These are phyloP conservation scores for Meiosimyza platycephala DNA, from an alignment of 2,888 invertebrate genomes.

Conservation along the genomic window DNA sequence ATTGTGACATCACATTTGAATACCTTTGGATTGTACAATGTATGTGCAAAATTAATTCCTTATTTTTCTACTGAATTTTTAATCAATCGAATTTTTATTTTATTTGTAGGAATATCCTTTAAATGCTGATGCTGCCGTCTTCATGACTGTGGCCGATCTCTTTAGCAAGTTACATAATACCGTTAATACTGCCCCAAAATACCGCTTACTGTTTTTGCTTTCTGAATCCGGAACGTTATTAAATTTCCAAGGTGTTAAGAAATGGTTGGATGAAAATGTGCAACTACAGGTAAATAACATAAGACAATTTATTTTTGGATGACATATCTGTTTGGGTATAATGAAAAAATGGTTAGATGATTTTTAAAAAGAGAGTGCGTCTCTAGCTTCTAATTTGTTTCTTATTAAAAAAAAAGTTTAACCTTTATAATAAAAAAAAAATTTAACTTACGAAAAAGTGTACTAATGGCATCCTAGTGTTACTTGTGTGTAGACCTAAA, in stretches of 20 bases:
- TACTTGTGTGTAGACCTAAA: no score
- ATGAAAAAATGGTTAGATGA: neutral
- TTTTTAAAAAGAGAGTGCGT: neutral
- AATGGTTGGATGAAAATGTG: slow-evolving; percentile 84
- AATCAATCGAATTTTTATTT: slow-evolving; percentile 27
- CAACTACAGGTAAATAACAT: slow-evolving; percentile 74
- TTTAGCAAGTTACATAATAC: slow-evolving; percentile 88
- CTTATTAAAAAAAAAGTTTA: no score
- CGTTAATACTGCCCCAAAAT: slow-evolving; percentile 77
- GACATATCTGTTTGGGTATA: neutral
- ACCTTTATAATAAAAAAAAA: no score
- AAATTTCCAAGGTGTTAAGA: slow-evolving; percentile 95
- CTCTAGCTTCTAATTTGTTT: no score
- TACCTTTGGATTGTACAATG: slow-evolving; percentile 88
- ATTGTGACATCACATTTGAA: slow-evolving; percentile 95
- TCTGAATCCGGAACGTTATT: slow-evolving; percentile 89
- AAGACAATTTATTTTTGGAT: neutral
- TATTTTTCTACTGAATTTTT: neutral
- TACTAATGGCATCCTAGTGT: no score
- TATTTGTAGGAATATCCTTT: slow-evolving; percentile 80
- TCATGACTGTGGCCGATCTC: slow-evolving; percentile 87
- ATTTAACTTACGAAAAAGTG: no score
- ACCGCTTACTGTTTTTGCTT: slow-evolving; percentile 87
- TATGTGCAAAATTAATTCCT: slow-evolving; percentile 69
- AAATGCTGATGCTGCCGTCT: slow-evolving; percentile 88